A percentile compares a stretch with the other conserved stretches of the same genome.
These are phyloP conservation scores for Pseudochaenichthys georgianus DNA, from an alignment of 2,797 vertebrate species.

Conservation along the genomic window DNA sequence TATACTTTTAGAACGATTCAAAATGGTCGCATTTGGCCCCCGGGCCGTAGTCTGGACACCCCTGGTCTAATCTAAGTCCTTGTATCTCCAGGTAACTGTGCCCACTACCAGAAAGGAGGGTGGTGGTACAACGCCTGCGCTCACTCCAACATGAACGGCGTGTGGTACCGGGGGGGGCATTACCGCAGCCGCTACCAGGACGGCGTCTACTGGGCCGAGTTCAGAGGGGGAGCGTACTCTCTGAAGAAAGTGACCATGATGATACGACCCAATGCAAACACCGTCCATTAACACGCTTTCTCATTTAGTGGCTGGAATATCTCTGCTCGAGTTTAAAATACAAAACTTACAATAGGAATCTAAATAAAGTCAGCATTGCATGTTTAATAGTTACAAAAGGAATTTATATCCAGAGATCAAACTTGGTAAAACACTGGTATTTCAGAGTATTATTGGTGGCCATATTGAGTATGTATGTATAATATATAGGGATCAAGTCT, in stretches of 20 bases:
- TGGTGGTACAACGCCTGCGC: slow-evolving; percentile 98
- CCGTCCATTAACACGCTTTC: slow-evolving; percentile 84
- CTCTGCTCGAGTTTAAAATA: no score
- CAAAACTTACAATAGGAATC: no score
- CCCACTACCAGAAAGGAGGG: slow-evolving; percentile 96
- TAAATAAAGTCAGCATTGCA: no score
- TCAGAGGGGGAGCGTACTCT: slow-evolving; percentile 93
- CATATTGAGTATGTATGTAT: neutral
- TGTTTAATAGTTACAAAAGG: no score
- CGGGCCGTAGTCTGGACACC: no score
- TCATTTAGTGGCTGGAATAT: slow-evolving; percentile 1
- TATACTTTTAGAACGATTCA: no score
- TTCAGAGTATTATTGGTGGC: slow-evolving; percentile 8
- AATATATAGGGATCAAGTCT: slow-evolving; percentile 5
- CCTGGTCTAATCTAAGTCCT: slow-evolving; percentile 10
- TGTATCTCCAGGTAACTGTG: slow-evolving; percentile 90
- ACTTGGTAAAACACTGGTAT: neutral
- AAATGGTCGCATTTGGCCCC: no score
- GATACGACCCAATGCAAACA: slow-evolving; percentile 94
- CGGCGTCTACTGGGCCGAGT: slow-evolving; percentile 95
- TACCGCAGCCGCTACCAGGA: slow-evolving; percentile 96
- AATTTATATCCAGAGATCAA: no score
- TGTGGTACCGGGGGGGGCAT: slow-evolving; percentile 95
- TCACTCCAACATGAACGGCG: slow-evolving; percentile 95
- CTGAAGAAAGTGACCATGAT: slow-evolving; percentile 90